Evolutionary conservation across 1,140 invertebrate genomes (phyloP), one percentile per base, ranked within the genome.

Genomic region (Habropoda laboriosa): DNA sequence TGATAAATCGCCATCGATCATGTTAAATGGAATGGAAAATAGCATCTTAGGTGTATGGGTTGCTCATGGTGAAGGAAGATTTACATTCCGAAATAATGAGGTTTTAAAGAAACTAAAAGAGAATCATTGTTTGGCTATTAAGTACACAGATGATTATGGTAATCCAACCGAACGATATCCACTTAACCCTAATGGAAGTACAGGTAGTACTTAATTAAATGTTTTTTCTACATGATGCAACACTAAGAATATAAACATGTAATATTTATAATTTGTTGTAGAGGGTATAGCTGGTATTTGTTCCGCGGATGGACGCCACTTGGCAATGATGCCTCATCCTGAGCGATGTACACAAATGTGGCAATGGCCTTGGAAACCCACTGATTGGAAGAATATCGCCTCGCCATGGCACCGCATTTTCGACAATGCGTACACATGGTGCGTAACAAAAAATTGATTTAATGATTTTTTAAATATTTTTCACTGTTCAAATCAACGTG

Each of bases 281-380:
- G 95, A 94, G 70, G 97, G 97, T 30, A 95, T 99, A 70, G 98
- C 98, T 57, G 98, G 96, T 24, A 92, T 99, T 61, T 98, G 97
- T 87, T 99, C 98, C 0, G 75, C 87, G 7, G 96, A 99, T 93
- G 99, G 98, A 0, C 95, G 98, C 35, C 98, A 99, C 93, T 94
- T 99, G 76, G 98, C 98, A 0, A 96, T 99, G 94, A 99, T 99
- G 99, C 99, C 99, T 18, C 99, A 99, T 94, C 98, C 99, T 0
- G 99, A 99, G 93, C 94, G 99, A 58, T 97, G 97, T 81, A 95
- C 96, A 32, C 92, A 96, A 82, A 95, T 95, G 79, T 98, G 97
- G 96, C 97, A 98, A 92, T 97, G 97, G 95, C 96, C 97, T 1
- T 96, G 96, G 89, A 93, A 95, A 57, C 95, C 96, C 3, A 87